Percentiles rank a stretch among this genome's conserved stretches.
phyloP scores from a whole-genome alignment of 2,113 vertebrate genomes.

The Crotalus horridus region DNA sequence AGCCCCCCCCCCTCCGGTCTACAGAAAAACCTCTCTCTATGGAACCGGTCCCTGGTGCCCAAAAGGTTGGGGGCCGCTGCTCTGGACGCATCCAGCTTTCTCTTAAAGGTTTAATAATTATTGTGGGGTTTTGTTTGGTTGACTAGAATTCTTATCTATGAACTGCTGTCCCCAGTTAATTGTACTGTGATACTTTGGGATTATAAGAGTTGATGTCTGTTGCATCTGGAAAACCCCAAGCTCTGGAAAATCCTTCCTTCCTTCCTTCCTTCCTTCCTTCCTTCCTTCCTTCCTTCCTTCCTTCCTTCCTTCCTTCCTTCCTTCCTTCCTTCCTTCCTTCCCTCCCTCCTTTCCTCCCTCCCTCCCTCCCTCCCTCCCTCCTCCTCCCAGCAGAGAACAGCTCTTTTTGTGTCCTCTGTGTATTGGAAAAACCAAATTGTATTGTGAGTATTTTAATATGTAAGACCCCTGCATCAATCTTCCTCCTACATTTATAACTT shows the following conservation, averaged over 20 bases:
- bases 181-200: background rate
- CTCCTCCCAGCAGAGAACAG: background rate
- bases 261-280: too few relatives aligned
- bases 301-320: too few relatives aligned
- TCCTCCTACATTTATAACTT: slow-evolving; percentile 59
- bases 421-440: background rate
- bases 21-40: too few relatives aligned
- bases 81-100: too few relatives aligned
- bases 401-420: background rate
- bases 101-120: background rate
- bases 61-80: too few relatives aligned
- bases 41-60: too few relatives aligned
- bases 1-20: too few relatives aligned
- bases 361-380: fast-evolving
- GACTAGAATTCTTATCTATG: background rate
- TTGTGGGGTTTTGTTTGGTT: background rate
- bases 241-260: background rate
- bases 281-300: too few relatives aligned
- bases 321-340: too few relatives aligned
- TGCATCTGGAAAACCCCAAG: background rate
- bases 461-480: slow-evolving; percentile 56
- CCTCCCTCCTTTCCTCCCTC: too few relatives aligned
- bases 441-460: slow-evolving; percentile 59
- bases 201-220: background rate
- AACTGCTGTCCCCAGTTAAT: background rate